phyloP scores from a whole-genome alignment of 2,888 invertebrate species.

The Agrilus biguttatus region DNA sequence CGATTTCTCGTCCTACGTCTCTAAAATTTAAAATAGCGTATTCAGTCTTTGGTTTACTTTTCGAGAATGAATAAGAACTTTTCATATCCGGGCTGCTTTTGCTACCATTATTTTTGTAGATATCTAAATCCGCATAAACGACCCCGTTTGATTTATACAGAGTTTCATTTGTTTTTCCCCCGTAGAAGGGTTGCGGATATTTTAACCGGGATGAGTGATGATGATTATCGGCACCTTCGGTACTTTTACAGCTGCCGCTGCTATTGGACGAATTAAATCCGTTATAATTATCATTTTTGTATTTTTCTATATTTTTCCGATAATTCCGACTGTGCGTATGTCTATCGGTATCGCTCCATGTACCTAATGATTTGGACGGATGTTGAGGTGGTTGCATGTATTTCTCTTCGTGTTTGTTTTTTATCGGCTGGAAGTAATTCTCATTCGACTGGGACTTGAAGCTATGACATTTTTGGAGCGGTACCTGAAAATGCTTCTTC shows the following conservation, averaged over 20 bases:
- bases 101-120: conserved; percentile 19
- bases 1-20: conserved; percentile 52
- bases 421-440: conserved; percentile 50
- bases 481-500: conserved; percentile 50
- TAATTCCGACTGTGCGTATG: conserved; percentile 7
- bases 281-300: conserved; percentile 18
- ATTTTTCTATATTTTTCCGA: conserved; percentile 13
- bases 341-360: conserved; percentile 9
- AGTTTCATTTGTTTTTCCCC: conserved; percentile 11
- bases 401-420: conserved; percentile 40
- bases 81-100: conserved; percentile 6
- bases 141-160: conserved; percentile 27
- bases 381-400: conserved; percentile 16
- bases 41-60: conserved; percentile 36
- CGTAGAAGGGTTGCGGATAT: conserved; percentile 29
- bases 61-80: conserved; percentile 3
- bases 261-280: conserved; percentile 15
- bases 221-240: conserved; percentile 24
- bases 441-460: conserved; percentile 36
- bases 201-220: conserved; percentile 29
- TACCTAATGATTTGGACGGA: too few species aligned
- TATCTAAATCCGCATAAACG: conserved; percentile 34
- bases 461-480: conserved; percentile 49
- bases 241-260: conserved; percentile 23
- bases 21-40: conserved; percentile 52